Evolutionary conservation across 1,140 invertebrate genomes (phyloP).

Genomic region (Bombus balteatus): DNA sequence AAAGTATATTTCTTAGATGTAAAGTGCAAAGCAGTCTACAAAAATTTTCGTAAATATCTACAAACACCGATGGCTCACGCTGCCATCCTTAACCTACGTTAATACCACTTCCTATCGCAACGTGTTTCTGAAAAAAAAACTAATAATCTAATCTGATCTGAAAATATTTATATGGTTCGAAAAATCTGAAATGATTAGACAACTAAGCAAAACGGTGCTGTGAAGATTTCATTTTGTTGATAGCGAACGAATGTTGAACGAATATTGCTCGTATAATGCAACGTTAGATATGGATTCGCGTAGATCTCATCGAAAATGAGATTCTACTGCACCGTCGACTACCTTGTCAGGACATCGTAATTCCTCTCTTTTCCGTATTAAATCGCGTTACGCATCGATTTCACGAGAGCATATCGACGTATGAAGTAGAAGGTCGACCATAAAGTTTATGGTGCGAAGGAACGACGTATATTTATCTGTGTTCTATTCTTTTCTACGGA

Average conservation of each 20-base stretch:
- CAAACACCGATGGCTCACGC: too few species aligned
- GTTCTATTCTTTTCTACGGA: not conserved
- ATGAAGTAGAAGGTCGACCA: not conserved
- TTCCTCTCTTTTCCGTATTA: not conserved
- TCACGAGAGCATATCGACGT: not conserved
- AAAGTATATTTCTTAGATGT: too few species aligned
- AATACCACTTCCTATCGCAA: too few species aligned
- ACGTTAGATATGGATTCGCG: not conserved
- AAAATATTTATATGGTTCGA: not conserved
- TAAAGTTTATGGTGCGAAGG: slow-evolving; percentile 27
- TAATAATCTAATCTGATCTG: not conserved
- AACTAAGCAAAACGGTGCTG: not conserved
- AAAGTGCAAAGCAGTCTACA: too few species aligned
- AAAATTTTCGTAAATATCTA: too few species aligned
- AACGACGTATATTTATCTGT: not conserved
- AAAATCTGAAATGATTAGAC: not conserved
- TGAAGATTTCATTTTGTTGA: not conserved
- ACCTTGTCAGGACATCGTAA: not conserved
- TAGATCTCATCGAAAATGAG: not conserved
- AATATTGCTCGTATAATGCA: not conserved
- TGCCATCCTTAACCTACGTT: too few species aligned
- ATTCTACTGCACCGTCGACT: too few species aligned
- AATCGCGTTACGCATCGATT: slow-evolving; percentile 13
- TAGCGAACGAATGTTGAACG: too few species aligned
- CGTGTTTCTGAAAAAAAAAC: too few species aligned